Conservation (phyloP, 2,888 invertebrate genomes). For the Cheiracanthium punctorium region DNA sequence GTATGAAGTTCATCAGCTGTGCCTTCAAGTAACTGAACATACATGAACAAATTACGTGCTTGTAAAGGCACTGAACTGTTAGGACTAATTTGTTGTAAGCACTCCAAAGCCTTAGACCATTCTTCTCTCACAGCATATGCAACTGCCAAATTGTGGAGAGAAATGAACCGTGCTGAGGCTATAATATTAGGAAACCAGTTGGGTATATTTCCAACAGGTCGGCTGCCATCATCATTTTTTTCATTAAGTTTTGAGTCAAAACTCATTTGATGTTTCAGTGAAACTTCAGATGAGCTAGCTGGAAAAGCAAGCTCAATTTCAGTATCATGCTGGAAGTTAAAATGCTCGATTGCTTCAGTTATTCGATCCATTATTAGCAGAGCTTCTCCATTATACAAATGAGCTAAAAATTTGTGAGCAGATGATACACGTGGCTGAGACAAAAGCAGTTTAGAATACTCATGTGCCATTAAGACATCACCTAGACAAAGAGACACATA, state of each 20-base stretch:
- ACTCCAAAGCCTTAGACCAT: constrained; percentile 81
- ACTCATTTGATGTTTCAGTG: constrained; percentile 53
- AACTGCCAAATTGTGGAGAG: constrained; percentile 87
- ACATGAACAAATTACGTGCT: constrained; percentile 82
- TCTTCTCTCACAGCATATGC: constrained; percentile 86
- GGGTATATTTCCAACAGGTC: constrained; percentile 52
- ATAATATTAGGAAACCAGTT: constrained; percentile 80
- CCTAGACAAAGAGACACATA: constrained; percentile 90
- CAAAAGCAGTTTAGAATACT: constrained; percentile 85
- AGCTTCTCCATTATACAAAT: constrained; percentile 93
- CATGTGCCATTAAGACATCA: constrained; percentile 86
- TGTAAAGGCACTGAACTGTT: constrained; percentile 80
- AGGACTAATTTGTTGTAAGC: constrained; percentile 75
- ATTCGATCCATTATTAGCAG: constrained; percentile 88
- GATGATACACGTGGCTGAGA: constrained; percentile 84
- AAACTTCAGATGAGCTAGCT: constrained; percentile 33
- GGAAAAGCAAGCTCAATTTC: constrained; percentile 73
- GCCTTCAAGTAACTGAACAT: constrained; percentile 82
- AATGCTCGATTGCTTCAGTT: constrained; percentile 87
- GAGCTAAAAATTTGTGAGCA: constrained; percentile 85
- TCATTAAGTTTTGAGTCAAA: constrained; percentile 55
- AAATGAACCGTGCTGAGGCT: constrained; percentile 82
- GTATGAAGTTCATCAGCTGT: constrained; percentile 78
- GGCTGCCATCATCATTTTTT: constrained; percentile 61
- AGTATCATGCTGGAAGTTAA: constrained; percentile 79